These are phyloP conservation scores for Vanessa cardui DNA, from an alignment of 2,888 invertebrate genomes.

Conservation along the genomic window DNA sequence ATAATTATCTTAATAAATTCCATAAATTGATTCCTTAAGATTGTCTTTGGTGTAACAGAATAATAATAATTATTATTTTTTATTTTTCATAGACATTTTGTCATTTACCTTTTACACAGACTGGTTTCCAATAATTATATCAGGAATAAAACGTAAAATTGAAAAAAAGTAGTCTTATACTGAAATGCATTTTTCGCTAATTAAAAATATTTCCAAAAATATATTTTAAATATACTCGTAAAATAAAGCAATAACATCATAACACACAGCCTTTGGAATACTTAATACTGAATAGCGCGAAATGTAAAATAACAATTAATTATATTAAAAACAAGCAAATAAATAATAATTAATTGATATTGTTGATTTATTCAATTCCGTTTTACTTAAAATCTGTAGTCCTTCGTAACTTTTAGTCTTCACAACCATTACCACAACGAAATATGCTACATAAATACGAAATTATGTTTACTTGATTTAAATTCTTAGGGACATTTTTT, in stretches of 20 bases:
- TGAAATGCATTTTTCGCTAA: not conserved
- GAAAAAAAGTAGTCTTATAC: too few species aligned
- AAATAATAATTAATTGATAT: not conserved
- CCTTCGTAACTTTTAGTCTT: conserved; percentile 1
- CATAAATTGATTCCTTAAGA: not conserved
- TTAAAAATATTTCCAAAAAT: conserved; percentile 9
- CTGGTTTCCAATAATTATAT: too few species aligned
- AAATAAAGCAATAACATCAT: conserved; percentile 8
- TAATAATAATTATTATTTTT: too few species aligned
- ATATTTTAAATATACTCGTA: not conserved
- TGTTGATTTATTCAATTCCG: not conserved
- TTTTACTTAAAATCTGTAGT: not conserved
- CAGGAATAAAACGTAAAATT: too few species aligned
- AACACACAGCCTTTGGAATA: conserved; percentile 9
- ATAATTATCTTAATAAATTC: not conserved
- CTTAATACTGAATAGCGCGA: conserved; percentile 8
- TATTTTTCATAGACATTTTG: too few species aligned
- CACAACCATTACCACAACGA: conserved; percentile 7
- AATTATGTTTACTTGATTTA: not conserved
- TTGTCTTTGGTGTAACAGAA: not conserved
- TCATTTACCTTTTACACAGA: too few species aligned
- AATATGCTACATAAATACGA: not conserved
- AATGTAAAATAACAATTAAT: not conserved
- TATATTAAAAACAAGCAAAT: not conserved
- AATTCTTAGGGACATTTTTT: not conserved